Evolutionary conservation across 2,888 invertebrate genomes (phyloP).

Genomic region (Dicranocentrus wangi): DNA sequence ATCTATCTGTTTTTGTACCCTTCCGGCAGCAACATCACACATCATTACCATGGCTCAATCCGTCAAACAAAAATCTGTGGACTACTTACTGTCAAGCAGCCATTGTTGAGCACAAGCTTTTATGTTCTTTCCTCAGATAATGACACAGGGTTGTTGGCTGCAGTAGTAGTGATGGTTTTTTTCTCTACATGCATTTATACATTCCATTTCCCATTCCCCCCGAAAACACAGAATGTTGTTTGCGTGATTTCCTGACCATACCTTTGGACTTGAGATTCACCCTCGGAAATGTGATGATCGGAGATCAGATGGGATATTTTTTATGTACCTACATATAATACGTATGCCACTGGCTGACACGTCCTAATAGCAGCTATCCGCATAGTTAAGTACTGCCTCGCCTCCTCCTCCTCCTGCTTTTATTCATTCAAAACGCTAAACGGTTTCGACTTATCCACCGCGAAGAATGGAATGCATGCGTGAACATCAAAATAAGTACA

Average conservation of each 20-base stretch:
- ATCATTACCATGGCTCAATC: neutral
- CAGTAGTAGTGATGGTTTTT: neutral
- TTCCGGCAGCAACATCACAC: no score
- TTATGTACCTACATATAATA: no score
- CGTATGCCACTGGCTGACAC: no score
- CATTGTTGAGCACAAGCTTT: neutral
- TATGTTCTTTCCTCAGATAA: neutral
- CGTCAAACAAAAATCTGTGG: neutral
- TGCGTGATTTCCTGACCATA: conserved; percentile 16
- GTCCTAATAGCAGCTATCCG: no score
- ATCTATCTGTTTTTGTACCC: no score
- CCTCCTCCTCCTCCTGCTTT: no score
- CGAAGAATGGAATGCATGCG: neutral
- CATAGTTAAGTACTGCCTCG: no score
- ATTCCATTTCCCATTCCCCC: no score
- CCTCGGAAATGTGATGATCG: neutral
- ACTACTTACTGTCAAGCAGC: conserved; percentile 6
- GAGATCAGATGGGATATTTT: neutral
- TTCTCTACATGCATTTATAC: no score
- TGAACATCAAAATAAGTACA: no score
- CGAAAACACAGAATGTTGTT: neutral
- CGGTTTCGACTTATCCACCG: neutral
- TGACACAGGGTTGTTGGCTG: neutral
- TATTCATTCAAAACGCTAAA: neutral
- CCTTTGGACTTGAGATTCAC: conserved; percentile 16